Evolutionary conservation across 2,113 vertebrate genomes (phyloP), one percentile per base, ranked within the genome.

Genomic region (Alethe diademata): DNA sequence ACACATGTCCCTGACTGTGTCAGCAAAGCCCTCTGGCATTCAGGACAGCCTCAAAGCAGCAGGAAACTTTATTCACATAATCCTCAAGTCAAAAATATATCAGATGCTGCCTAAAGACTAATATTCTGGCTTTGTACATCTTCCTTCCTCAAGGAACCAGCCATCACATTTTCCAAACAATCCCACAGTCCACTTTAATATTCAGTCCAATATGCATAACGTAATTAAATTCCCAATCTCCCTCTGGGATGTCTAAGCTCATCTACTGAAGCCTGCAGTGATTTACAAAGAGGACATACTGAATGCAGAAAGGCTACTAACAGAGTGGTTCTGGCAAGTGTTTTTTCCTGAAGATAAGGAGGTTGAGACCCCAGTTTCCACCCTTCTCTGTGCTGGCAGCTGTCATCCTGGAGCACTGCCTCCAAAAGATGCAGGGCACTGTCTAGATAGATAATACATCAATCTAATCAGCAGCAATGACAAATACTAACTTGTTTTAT

Each of bases 401-500:
- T 71, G 64, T 45, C 91, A 84, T 20, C 60, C n/a, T 78, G 0
- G 0, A 93, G 69, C 14, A 26, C 35, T 64, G 51, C 22, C 69
- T 90, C 56, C 48, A 42, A 66, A 88, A 83, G 75, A 61, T 60
- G 60, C 64, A 88, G 67, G 53, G 57, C 33, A 69, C 70, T 84
- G 66, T 72, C 54, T 36, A 78, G 9, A 42, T 20, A 45, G 50
- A 80, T 71, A 74, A 87, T 29, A 31, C 23, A 85, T 85, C 58
- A 75, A 53, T 76, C 58, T 79, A 47, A 91, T 35, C 79, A 93
- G 64, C 69, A 89, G 71, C 80, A 80, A 53, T 17, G 57, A 83
- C 38, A 71, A 87, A 78, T 64, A 81, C 64, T 94, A 93, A 90
- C 48, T 83, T 72, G 78, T 76, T 78, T 57, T 84, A 92, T 90